A percentile compares a stretch with the other conserved stretches of the same genome.
These are phyloP conservation scores for Melanostigma gelatinosum DNA, from an alignment of 2,113 vertebrate species.

Conservation along the genomic window DNA sequence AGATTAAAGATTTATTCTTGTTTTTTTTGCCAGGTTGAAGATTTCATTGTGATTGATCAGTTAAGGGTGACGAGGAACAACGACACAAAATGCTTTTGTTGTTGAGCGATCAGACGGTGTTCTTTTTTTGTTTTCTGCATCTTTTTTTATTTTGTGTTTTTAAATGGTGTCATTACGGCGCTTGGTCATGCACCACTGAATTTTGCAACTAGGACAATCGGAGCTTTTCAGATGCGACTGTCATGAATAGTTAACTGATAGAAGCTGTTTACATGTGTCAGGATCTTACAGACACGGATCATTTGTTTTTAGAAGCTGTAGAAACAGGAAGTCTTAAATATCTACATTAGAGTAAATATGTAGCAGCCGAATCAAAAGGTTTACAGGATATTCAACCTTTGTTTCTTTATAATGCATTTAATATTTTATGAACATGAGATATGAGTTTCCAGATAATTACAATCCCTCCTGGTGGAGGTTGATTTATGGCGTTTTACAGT, in stretches of 20 bases:
- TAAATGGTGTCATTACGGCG: no score
- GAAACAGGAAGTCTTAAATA: no score
- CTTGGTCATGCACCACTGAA: background rate
- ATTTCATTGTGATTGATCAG: conserved; percentile 50
- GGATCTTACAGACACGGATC: background rate
- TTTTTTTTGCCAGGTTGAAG: no score
- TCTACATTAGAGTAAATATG: no score
- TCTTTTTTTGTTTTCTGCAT: background rate
- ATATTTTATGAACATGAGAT: background rate
- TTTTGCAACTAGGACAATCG: background rate
- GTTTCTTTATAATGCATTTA: background rate
- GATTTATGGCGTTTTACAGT: background rate
- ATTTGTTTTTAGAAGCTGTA: no score
- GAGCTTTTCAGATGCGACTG: background rate
- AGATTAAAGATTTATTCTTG: conserved; percentile 10
- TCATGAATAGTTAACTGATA: background rate
- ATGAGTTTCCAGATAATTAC: background rate
- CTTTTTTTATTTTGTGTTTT: background rate
- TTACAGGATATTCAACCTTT: background rate
- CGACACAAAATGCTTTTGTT: background rate
- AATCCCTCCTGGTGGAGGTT: background rate
- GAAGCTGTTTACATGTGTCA: no score
- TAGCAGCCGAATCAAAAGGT: no score
- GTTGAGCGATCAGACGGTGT: background rate
- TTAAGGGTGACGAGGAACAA: background rate